Evolutionary conservation across 2,888 invertebrate species (phyloP).

Genomic region (Tanytarsus gracilentus): DNA sequence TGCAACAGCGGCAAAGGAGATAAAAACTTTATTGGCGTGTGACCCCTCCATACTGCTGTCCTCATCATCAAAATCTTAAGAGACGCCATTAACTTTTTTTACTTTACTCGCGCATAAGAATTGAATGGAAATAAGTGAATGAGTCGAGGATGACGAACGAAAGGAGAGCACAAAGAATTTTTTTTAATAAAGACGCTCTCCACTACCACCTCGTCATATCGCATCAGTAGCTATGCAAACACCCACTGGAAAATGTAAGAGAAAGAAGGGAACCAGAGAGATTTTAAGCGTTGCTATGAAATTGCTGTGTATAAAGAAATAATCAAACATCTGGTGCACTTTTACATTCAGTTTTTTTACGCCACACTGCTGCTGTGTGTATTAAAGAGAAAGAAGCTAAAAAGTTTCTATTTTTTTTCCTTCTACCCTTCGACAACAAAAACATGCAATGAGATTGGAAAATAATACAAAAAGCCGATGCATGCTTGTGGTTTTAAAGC

Average conservation of each 20-base stretch:
- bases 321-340: constrained; percentile 29
- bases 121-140: too few relatives aligned
- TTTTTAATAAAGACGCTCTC: neutral
- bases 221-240: neutral
- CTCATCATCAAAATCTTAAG: neutral
- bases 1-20: neutral
- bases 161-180: neutral
- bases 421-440: neutral
- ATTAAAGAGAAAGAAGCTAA: constrained; percentile 9
- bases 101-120: too few relatives aligned
- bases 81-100: constrained; percentile 1
- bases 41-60: neutral
- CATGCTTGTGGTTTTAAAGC: too few relatives aligned
- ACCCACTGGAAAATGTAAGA: neutral
- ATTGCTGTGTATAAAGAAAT: constrained; percentile 24
- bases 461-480: neutral
- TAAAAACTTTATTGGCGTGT: constrained; percentile 6
- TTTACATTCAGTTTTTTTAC: constrained; percentile 16
- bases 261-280: neutral
- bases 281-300: constrained; percentile 17
- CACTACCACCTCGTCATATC: neutral
- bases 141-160: too few relatives aligned
- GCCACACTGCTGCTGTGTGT: neutral
- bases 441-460: neutral
- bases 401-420: neutral